These are phyloP conservation scores for Xiphydria camelus DNA, from an alignment of 2,888 invertebrate genomes.

Conservation along the genomic window DNA sequence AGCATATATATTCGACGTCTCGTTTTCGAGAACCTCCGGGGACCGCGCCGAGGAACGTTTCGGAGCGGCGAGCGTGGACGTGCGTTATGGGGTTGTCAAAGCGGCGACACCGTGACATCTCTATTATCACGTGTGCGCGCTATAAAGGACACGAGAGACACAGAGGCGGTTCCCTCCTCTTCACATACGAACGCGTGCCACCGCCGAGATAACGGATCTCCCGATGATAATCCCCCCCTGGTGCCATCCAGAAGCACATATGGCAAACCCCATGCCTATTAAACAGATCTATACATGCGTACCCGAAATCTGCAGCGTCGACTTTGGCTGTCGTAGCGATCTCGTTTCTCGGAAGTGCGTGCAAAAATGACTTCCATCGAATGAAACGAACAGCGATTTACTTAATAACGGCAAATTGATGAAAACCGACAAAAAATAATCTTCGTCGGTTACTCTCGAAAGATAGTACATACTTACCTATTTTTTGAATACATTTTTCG, in stretches of 20 bases:
- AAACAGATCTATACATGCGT: slow-evolving; percentile 25
- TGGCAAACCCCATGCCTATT: slow-evolving; percentile 40
- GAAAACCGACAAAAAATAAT: too few species aligned
- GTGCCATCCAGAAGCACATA: slow-evolving; percentile 40
- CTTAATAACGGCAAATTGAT: too few species aligned
- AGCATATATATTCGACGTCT: slow-evolving; percentile 15
- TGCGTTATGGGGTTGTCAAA: slow-evolving; percentile 53
- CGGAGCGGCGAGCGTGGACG: slow-evolving; percentile 2
- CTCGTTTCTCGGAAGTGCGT: too few species aligned
- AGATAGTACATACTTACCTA: too few species aligned
- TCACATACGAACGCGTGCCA: slow-evolving; percentile 47
- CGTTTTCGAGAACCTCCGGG: slow-evolving; percentile 42
- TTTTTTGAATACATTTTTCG: too few species aligned
- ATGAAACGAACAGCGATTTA: too few species aligned
- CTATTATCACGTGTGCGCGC: slow-evolving; percentile 51
- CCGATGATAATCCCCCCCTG: slow-evolving; percentile 49
- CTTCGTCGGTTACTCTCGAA: too few species aligned
- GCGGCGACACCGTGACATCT: slow-evolving; percentile 56
- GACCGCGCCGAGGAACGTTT: slow-evolving; percentile 22
- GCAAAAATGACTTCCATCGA: too few species aligned
- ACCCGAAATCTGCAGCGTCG: too few species aligned
- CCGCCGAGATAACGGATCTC: slow-evolving; percentile 55
- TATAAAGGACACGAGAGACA: slow-evolving; percentile 24
- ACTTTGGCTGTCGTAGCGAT: too few species aligned
- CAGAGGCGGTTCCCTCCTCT: slow-evolving; percentile 20